phyloP scores from a whole-genome alignment of 2,797 vertebrate genomes.

The Natrix natrix region DNA sequence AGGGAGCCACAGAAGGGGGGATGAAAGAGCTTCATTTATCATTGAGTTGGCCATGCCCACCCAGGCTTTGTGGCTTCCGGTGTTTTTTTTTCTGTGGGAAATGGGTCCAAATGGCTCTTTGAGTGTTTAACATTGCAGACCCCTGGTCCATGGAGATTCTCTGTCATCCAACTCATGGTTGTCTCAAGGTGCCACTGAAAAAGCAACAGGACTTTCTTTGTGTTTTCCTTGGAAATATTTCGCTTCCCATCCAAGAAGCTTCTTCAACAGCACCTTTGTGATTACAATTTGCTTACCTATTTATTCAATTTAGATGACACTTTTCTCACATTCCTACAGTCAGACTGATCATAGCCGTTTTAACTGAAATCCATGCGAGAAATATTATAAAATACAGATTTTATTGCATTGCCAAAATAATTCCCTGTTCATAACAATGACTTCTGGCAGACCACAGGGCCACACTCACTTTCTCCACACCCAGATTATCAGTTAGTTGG shows the following conservation, averaged over 20 bases:
- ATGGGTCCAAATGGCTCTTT: too few species aligned
- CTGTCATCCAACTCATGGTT: not conserved
- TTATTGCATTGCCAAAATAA: not conserved
- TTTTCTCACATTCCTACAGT: not conserved
- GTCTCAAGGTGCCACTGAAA: too few species aligned
- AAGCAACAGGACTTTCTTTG: not conserved
- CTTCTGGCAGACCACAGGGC: not conserved
- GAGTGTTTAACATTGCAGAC: too few species aligned
- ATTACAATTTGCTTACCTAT: not conserved
- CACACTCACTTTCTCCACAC: not conserved
- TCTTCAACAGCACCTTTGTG: not conserved
- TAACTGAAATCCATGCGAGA: not conserved
- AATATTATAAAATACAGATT: not conserved
- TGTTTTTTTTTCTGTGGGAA: too few species aligned
- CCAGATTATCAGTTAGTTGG: not conserved
- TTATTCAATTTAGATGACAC: not conserved
- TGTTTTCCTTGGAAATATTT: not conserved
- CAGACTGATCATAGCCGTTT: not conserved
- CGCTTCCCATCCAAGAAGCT: not conserved
- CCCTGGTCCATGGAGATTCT: too few species aligned
- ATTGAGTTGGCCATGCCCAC: too few species aligned
- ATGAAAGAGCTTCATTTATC: too few species aligned
- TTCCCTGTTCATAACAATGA: not conserved
- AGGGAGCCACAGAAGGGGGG: too few species aligned
- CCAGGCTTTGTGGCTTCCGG: too few species aligned